These are phyloP conservation scores for Hypomecis atomaria DNA, from an alignment of 2,888 invertebrate species.

Conservation along the genomic window DNA sequence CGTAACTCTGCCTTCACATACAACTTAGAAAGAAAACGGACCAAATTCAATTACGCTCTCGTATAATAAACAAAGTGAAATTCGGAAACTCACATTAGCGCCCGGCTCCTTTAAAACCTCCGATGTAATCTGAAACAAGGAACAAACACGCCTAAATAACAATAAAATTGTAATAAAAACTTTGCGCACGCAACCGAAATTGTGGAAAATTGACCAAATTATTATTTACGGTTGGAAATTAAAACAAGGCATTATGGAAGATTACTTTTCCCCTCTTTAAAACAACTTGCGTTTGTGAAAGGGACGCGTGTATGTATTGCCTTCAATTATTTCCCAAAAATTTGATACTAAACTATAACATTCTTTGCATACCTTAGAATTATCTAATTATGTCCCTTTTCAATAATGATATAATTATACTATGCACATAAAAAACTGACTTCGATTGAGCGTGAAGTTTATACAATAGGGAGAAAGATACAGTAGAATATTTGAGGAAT, in stretches of 20 bases:
- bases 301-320: slow-evolving; percentile 56
- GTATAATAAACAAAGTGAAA: slow-evolving; percentile 74
- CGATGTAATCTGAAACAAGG: slow-evolving; percentile 84
- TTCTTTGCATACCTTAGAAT: slow-evolving; percentile 30
- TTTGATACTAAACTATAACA: slow-evolving; percentile 14
- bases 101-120: slow-evolving; percentile 79
- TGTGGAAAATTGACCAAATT: slow-evolving; percentile 84
- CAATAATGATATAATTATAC: slow-evolving; percentile 35
- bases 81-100: slow-evolving; percentile 83
- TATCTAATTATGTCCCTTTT: slow-evolving; percentile 35
- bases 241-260: slow-evolving; percentile 77
- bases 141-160: slow-evolving; percentile 85
- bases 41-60: slow-evolving; percentile 71
- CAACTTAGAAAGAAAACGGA: slow-evolving; percentile 48
- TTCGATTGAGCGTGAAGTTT: not conserved
- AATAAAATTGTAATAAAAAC: slow-evolving; percentile 85
- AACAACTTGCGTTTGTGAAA: slow-evolving; percentile 59
- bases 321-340: slow-evolving; percentile 44
- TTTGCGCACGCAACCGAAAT: slow-evolving; percentile 83
- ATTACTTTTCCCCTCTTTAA: slow-evolving; percentile 75
- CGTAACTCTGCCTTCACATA: slow-evolving; percentile 45
- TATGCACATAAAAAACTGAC: not conserved
- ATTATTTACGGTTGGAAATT: slow-evolving; percentile 83
- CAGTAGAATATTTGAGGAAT: too few species aligned
- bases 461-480: too few species aligned